Evolutionary conservation across 2,113 vertebrate species (phyloP).

Genomic region (Beaufortia kweichowensis): DNA sequence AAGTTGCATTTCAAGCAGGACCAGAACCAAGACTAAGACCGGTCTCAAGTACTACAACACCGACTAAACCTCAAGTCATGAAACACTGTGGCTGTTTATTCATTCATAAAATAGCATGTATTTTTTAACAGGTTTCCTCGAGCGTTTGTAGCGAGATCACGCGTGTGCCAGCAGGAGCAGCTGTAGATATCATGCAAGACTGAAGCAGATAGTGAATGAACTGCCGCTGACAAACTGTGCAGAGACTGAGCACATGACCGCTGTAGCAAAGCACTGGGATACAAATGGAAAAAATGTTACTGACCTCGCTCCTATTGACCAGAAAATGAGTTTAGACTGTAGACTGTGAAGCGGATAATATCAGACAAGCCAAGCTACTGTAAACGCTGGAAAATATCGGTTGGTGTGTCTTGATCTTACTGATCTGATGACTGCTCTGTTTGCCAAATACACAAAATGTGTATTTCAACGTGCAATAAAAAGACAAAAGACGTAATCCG

Average conservation of each 20-base stretch:
- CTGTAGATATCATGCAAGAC: neutral
- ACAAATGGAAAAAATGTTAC: neutral
- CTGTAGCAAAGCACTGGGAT: neutral
- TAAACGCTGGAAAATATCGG: conserved; percentile 22
- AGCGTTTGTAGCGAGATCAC: neutral
- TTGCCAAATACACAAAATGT: neutral
- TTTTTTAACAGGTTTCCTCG: neutral
- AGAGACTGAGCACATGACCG: neutral
- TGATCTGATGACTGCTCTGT: neutral
- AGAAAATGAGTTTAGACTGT: conserved; percentile 16
- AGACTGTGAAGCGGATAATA: conserved; percentile 17
- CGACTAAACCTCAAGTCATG: neutral
- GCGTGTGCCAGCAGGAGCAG: neutral
- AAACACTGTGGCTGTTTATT: neutral
- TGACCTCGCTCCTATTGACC: conserved; percentile 34
- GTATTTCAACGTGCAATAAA: neutral
- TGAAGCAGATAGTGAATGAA: conserved; percentile 5
- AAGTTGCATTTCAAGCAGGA: too few relatives aligned
- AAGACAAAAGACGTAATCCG: too few relatives aligned
- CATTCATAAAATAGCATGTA: too few relatives aligned
- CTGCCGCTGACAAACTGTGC: conserved; percentile 12
- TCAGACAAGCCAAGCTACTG: conserved; percentile 15
- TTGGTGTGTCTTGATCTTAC: conserved; percentile 7
- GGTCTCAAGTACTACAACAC: too few relatives aligned
- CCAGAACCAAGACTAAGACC: too few relatives aligned